These are phyloP conservation scores for Andricus curvator DNA, from an alignment of 2,888 invertebrate species.

Conservation along the genomic window DNA sequence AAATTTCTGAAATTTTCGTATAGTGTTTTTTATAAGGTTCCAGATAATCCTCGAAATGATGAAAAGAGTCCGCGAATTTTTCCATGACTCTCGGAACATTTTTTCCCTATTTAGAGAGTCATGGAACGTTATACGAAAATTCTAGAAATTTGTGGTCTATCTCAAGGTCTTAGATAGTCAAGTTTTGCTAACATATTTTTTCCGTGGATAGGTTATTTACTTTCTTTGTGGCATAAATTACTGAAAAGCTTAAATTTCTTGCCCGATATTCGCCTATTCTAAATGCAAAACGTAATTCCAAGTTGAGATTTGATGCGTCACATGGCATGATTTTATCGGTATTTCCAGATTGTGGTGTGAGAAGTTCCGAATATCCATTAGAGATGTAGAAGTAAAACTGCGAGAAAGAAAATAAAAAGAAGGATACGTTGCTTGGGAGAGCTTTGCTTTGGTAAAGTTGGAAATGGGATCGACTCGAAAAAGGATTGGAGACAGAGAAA, in stretches of 20 bases:
- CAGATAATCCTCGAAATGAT: too few species aligned
- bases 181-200: too few species aligned
- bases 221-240: not conserved
- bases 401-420: not conserved
- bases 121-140: too few species aligned
- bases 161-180: too few species aligned
- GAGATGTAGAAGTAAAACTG: slow-evolving; percentile 11
- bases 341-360: not conserved
- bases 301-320: not conserved
- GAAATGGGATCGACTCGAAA: slow-evolving; percentile 2
- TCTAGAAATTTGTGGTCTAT: too few species aligned
- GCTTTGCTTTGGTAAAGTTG: slow-evolving; percentile 15
- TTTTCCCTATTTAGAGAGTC: too few species aligned
- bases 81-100: too few species aligned
- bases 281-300: not conserved
- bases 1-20: too few species aligned
- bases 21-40: too few species aligned
- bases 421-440: slow-evolving; percentile 7
- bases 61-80: too few species aligned
- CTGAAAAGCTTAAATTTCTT: too few species aligned
- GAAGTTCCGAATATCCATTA: slow-evolving; percentile 32
- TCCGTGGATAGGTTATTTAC: too few species aligned
- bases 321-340: not conserved
- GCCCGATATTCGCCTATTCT: not conserved
- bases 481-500: slow-evolving; percentile 14